Evolutionary conservation across 2,888 invertebrate species (phyloP), one percentile per base, ranked within the genome.

Genomic region (Xylophagus ater): DNA sequence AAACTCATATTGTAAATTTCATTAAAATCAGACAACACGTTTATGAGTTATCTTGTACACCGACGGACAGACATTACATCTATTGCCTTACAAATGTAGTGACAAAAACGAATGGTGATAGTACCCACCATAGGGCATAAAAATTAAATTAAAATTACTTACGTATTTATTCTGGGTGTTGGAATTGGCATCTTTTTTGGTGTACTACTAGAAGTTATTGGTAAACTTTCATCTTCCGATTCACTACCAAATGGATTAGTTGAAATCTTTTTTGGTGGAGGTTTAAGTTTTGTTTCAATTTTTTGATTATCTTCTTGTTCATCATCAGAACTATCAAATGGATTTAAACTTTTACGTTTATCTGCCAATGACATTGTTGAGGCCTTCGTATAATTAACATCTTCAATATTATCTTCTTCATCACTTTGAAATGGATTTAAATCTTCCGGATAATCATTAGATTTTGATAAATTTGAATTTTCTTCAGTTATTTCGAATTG

Each of bases 371-470:
- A 31, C 35, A 47, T 33, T 38, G 47, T 34, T 31, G 42, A 42
- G 39, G 40, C 30, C 44, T 49, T 9, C 28, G 33, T 30, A 38
- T 34, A 28, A 30, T 41, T 21, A 12, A 28, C 9, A 53, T 57
- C 56, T 14, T 66, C 67, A 33, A 69, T 67, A 36, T 65, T 67
- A 30, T 66, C 67, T 28, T 74, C 73, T 18, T 71, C 72, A 40
- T 82, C 82, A 49, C 79, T 80, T 23, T 73, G 78, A 65, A 90
- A 90, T 4, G 89, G 89, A 69, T 90, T 89, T 46, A 88, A 68
- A 55, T 82, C 75, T 47, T 76, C 76, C 1, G 89, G 89, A 66
- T 89, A 87, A 26, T 52, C 46, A 12, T 30, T 40, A 4, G 15
- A 26, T 33, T 23, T 24, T 5, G 31, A 21, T 23, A 34, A 14